Evolutionary conservation across 1,140 invertebrate species (phyloP).

Genomic region (Trichogramma pretiosum): DNA sequence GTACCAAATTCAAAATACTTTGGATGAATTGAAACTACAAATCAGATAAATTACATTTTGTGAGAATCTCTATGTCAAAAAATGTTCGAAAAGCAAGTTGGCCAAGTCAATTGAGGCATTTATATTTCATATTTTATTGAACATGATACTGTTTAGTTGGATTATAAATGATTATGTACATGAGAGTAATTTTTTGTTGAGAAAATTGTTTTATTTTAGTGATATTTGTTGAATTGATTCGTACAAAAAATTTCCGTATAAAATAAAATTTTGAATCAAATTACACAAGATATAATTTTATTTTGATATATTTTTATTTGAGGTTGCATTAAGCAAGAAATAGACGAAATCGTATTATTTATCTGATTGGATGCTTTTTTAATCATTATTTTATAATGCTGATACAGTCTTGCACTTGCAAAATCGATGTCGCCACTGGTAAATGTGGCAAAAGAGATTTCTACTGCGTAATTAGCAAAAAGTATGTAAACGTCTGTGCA

Average conservation of each 20-base stretch:
- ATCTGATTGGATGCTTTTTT: no score
- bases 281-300: constrained; percentile 5
- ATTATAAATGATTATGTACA: no score
- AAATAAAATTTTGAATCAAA: constrained; percentile 5
- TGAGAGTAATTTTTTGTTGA: no score
- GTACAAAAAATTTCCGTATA: no score
- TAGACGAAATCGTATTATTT: no score
- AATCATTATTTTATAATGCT: no score
- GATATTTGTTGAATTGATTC: no score
- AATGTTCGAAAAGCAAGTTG: constrained; percentile 21
- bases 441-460: constrained; percentile 19
- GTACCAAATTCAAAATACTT: constrained; percentile 33
- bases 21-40: constrained; percentile 31
- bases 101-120: constrained; percentile 12
- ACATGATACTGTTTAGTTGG: no score
- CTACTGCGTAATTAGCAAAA: constrained; percentile 23
- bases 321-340: no score
- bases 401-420: constrained; percentile 9
- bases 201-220: no score
- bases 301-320: no score
- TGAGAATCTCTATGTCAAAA: constrained; percentile 27
- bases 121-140: no score
- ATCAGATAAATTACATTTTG: constrained; percentile 37
- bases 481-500: constrained; percentile 23
- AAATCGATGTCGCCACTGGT: constrained; percentile 1